Conservation (phyloP, 2,113 vertebrate species). For the Callipepla californica region DNA sequence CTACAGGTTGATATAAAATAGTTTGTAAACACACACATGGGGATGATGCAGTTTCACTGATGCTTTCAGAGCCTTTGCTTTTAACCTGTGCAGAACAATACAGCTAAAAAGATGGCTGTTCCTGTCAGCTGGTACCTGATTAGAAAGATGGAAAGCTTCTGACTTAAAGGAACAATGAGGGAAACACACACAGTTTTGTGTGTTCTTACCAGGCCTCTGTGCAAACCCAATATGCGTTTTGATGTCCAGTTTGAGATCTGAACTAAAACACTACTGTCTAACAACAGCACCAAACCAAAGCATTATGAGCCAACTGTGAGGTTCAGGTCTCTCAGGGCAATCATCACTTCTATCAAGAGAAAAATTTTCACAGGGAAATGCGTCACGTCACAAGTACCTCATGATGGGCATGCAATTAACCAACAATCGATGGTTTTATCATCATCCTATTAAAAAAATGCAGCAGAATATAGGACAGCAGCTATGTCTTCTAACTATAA, state of each 20-base stretch:
- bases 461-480: background rate
- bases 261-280: background rate
- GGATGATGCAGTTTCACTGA: background rate
- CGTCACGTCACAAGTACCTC: background rate
- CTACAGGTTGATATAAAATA: background rate
- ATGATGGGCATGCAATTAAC: background rate
- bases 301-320: background rate
- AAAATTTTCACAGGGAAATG: background rate
- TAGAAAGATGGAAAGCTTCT: background rate
- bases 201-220: background rate
- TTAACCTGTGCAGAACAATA: fast-evolving
- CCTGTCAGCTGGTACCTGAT: background rate
- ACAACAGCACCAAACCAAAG: background rate
- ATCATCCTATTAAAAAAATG: background rate
- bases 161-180: background rate
- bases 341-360: background rate
- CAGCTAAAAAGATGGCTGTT: background rate
- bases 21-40: background rate
- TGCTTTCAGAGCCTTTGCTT: background rate
- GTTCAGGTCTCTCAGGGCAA: background rate
- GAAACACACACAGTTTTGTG: background rate
- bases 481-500: background rate
- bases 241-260: background rate
- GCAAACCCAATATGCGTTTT: background rate
- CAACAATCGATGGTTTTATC: background rate